Conservation (phyloP, 64 coral and sea anemone genomes). For the Montipora capricornis region DNA sequence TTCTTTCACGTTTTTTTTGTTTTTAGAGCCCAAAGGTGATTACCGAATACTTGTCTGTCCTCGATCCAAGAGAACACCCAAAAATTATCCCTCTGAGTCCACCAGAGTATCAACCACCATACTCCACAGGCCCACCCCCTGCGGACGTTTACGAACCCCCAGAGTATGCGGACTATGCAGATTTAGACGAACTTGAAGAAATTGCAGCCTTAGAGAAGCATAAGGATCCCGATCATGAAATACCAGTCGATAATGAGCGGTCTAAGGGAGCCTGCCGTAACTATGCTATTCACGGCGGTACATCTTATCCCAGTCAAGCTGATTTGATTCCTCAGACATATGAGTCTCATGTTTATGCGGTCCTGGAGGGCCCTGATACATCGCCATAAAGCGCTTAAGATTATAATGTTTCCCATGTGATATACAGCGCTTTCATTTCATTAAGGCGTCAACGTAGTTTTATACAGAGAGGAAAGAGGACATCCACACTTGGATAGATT, state of each 20-base stretch:
- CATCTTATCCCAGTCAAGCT: neutral
- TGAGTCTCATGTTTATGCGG: constrained; percentile 26
- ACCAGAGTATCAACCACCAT: constrained; percentile 33
- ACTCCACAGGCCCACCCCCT: constrained; percentile 30
- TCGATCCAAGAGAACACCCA: constrained; percentile 6
- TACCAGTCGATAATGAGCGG: constrained; percentile 11
- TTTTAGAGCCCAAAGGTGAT: neutral
- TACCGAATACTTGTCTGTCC: constrained; percentile 24
- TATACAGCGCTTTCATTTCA: neutral
- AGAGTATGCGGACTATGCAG: constrained; percentile 41
- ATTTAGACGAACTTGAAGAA: constrained; percentile 48
- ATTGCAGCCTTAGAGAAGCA: neutral
- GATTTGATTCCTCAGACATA: neutral
- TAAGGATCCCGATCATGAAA: neutral
- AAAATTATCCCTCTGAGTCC: neutral
- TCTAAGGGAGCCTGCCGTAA: neutral
- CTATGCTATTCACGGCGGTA: neutral
- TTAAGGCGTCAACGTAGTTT: neutral
- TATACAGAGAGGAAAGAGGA: too few species aligned
- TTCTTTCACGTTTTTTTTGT: neutral
- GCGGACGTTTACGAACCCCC: neutral
- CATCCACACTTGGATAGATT: too few species aligned
- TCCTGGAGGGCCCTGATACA: constrained; percentile 26
- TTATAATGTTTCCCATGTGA: neutral
- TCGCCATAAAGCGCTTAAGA: neutral